Conservation (phyloP, 2,797 vertebrate species). For the Acridotheres tristis region DNA sequence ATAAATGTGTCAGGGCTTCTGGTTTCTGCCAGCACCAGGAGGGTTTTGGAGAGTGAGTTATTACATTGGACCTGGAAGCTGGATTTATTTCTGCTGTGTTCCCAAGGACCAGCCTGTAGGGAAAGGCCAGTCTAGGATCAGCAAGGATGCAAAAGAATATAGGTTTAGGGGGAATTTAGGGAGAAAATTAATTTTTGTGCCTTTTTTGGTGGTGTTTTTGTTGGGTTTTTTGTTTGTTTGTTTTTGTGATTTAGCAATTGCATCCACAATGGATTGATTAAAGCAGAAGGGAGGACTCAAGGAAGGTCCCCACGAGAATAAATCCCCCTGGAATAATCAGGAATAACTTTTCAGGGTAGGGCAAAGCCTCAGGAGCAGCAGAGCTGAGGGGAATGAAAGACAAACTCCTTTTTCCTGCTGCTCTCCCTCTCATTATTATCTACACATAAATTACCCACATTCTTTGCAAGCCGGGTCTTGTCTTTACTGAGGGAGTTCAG, state of each 20-base stretch:
- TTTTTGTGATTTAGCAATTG: accelerated
- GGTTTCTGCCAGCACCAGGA: neutral
- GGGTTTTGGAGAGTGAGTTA: neutral
- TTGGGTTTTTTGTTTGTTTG: neutral
- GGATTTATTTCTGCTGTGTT: neutral
- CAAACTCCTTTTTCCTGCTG: neutral
- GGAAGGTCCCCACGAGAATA: neutral
- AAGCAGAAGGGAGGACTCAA: neutral
- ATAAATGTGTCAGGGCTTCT: neutral
- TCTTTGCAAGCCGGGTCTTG: conserved; percentile 14
- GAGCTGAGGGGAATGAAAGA: neutral
- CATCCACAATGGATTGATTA: neutral
- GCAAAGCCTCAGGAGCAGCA: neutral
- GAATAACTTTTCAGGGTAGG: neutral
- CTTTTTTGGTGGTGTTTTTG: neutral
- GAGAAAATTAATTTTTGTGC: neutral
- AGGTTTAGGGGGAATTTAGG: neutral
- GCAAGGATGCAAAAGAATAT: neutral
- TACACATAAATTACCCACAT: conserved; percentile 29
- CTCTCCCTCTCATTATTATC: neutral
- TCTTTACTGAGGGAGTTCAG: neutral
- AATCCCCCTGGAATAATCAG: neutral
- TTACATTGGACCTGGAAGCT: neutral
- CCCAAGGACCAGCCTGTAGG: neutral
- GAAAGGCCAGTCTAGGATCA: neutral